Evolutionary conservation across 2,888 invertebrate species (phyloP), one percentile per base, ranked within the genome.

Genomic region (Thecocarcelia acutangulata): DNA sequence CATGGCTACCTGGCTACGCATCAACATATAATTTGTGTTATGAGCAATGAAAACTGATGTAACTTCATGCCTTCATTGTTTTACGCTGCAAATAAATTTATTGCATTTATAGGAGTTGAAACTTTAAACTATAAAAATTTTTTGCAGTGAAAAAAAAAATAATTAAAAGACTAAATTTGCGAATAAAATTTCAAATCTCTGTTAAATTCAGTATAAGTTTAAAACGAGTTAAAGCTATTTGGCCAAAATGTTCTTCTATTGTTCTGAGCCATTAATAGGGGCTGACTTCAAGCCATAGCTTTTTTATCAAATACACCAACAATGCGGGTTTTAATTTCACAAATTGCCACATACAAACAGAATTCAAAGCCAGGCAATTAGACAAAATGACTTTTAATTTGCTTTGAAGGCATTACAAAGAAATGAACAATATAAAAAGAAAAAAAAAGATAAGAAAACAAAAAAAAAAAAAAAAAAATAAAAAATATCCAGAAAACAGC

Each of bases 261-360:
- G 33, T 64, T 75, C 69, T 61, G 17, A 56, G 28, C 17, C 40
- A 73, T 72, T 68, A 61, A 76, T 72, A 12, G 42, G 76, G 80
- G 76, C 46, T 63, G 28, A 54, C 56, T 72, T 68, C 6, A 63
- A 63, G 37, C 56, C 54, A 69, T 64, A 63, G 37, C 56, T n/a
- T 33, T 48, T 56, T 77, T 42, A 37, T 63, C 17, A n/a, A 63
- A 48, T 54, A 48, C 33, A 63, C 40, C 15, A 42, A 56, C 19
- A 63, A 77, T 77, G 81, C 81, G 81, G 81, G 81, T 44, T 28
- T 68, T 24, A 42, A 50, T 33, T 44, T 56, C 46, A 76, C 66
- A 59, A 68, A 28, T 68, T 33, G 54, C 42, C 76, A 44, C 69
- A 80, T 3, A 24, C 56, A 69, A 15, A 70, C 21, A 58, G 12